These are phyloP conservation scores for Unio delphinus DNA, from an alignment of 2,888 invertebrate species.

Conservation along the genomic window DNA sequence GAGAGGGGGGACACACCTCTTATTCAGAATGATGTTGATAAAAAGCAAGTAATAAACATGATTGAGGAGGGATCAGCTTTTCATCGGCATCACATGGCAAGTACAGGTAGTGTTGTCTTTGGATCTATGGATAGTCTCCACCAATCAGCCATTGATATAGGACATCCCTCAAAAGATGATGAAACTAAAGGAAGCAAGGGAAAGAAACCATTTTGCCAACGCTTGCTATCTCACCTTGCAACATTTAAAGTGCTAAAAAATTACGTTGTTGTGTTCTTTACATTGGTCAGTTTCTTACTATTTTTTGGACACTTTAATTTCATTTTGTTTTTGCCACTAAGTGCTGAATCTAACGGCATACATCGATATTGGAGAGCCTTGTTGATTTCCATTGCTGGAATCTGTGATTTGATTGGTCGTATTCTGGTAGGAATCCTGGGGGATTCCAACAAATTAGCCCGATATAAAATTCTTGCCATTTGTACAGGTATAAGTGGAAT, in stretches of 20 bases:
- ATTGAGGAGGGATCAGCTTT: background rate
- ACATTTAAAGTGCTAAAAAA: conserved; percentile 51
- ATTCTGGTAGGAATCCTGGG: conserved; percentile 48
- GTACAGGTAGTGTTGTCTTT: conserved; percentile 44
- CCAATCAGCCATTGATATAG: conserved; percentile 11
- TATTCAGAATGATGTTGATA: background rate
- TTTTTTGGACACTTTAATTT: conserved; percentile 63
- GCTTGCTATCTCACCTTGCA: conserved; percentile 32
- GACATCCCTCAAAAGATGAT: conserved; percentile 12
- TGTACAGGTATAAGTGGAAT: conserved; percentile 41
- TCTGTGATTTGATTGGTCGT: conserved; percentile 54
- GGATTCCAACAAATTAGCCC: conserved; percentile 42
- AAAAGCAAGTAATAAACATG: background rate
- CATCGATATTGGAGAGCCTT: conserved; percentile 46
- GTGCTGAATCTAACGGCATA: conserved; percentile 36
- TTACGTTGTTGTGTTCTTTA: conserved; percentile 45
- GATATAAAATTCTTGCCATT: conserved; percentile 50
- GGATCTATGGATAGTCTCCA: conserved; percentile 41
- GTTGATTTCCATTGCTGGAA: conserved; percentile 56
- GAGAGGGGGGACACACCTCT: background rate
- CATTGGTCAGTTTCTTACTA: conserved; percentile 43
- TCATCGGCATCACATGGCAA: conserved; percentile 14
- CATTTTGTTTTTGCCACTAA: conserved; percentile 53
- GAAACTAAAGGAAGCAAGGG: conserved; percentile 7
- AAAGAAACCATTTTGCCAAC: conserved; percentile 7